Conservation (phyloP, 1,140 invertebrate genomes). For the Eciton burchellii region DNA sequence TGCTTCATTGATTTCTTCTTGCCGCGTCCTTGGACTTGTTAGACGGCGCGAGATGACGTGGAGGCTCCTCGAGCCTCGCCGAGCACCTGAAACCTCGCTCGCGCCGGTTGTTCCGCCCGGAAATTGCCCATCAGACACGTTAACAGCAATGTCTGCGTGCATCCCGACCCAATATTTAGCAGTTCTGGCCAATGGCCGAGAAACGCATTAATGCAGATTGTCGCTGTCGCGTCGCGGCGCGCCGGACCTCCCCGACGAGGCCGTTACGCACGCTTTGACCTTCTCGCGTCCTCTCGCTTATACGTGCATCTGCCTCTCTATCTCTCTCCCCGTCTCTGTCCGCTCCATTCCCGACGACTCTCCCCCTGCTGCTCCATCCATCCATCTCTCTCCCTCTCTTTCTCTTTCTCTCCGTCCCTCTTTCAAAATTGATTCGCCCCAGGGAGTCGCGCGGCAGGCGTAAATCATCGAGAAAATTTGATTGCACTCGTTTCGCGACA, state of each 20-base stretch:
- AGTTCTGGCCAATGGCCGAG: constrained; percentile 69
- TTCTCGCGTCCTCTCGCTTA: constrained; percentile 31
- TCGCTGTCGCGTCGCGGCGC: constrained; percentile 52
- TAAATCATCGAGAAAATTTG: constrained; percentile 62
- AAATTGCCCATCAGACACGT: constrained; percentile 74
- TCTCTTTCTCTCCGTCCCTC: constrained; percentile 33
- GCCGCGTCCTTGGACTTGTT: not conserved
- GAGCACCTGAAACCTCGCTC: constrained; percentile 29
- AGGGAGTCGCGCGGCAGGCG: constrained; percentile 50
- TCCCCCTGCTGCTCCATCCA: not conserved
- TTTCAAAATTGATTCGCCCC: constrained; percentile 58
- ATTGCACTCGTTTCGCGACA: constrained; percentile 60
- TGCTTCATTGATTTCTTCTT: constrained; percentile 21
- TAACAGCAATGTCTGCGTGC: constrained; percentile 66
- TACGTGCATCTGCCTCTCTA: not conserved
- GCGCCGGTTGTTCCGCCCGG: constrained; percentile 55
- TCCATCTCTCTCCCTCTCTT: constrained; percentile 1
- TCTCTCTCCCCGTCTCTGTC: not conserved
- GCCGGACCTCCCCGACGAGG: constrained; percentile 38
- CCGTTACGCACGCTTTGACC: constrained; percentile 42
- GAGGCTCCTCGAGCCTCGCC: not conserved
- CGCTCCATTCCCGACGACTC: not conserved
- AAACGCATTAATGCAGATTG: constrained; percentile 74
- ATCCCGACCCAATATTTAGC: constrained; percentile 71
- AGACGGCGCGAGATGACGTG: not conserved